Conservation (phyloP, 2,113 vertebrate genomes). For the Elachura formosa region DNA sequence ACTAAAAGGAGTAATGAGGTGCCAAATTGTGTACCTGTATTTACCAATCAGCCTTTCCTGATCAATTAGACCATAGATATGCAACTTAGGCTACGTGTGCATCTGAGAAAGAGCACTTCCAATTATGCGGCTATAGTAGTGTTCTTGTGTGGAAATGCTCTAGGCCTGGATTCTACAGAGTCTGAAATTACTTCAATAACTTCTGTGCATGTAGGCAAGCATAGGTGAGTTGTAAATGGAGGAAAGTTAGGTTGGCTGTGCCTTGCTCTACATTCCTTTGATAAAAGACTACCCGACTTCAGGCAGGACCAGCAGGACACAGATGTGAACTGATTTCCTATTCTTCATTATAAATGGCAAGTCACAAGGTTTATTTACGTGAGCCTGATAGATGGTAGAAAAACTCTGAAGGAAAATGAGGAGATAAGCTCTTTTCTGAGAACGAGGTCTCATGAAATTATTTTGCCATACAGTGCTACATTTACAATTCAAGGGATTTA, state of each 20-base stretch:
- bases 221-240: not conserved
- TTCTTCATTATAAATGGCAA: not conserved
- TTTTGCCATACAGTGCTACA: not conserved
- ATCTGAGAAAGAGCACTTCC: not conserved
- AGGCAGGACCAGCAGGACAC: not conserved
- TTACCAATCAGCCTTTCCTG: not conserved
- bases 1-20: not conserved
- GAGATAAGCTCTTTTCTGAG: not conserved
- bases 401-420: not conserved
- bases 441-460: not conserved
- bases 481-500: not conserved
- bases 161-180: not conserved
- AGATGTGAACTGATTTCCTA: not conserved
- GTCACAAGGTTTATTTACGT: not conserved
- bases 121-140: rapidly evolving
- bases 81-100: not conserved
- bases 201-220: not conserved
- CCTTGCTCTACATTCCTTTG: not conserved
- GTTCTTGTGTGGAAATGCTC: not conserved
- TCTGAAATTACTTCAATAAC: not conserved
- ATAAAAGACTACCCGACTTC: not conserved
- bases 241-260: not conserved
- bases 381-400: not conserved
- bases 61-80: not conserved
- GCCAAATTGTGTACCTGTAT: not conserved